A percentile compares a stretch with the other conserved stretches of the same genome.
These are phyloP conservation scores for Gorsachius goisagi DNA, from an alignment of 2,113 vertebrate genomes.

Conservation along the genomic window DNA sequence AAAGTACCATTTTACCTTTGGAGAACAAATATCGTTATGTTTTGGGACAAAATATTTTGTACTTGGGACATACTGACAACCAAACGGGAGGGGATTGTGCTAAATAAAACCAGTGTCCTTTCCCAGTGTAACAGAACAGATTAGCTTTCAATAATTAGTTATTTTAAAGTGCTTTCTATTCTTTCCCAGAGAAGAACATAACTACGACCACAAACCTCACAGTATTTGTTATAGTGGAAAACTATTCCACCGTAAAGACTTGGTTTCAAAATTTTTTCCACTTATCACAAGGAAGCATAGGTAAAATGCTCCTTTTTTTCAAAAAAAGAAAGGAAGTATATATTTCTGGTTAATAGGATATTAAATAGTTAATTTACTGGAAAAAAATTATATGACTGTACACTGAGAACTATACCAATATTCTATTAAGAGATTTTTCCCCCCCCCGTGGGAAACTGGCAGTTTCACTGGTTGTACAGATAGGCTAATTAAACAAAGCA, in stretches of 20 bases:
- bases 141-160: neutral
- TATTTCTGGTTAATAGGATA: neutral
- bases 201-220: neutral
- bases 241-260: neutral
- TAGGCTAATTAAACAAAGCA: neutral
- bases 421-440: neutral
- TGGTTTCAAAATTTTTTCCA: neutral
- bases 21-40: neutral
- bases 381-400: neutral
- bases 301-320: neutral
- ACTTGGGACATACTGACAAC: neutral
- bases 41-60: neutral
- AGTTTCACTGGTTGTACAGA: neutral
- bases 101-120: neutral
- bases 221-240: neutral
- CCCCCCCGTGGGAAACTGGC: neutral
- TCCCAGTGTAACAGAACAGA: neutral
- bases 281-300: neutral
- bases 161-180: neutral
- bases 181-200: neutral
- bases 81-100: neutral
- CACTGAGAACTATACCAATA: neutral
- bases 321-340: neutral
- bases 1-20: neutral
- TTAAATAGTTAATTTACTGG: neutral